Evolutionary conservation across 2,113 vertebrate genomes (phyloP).

Genomic region (Zosterops pallidus): DNA sequence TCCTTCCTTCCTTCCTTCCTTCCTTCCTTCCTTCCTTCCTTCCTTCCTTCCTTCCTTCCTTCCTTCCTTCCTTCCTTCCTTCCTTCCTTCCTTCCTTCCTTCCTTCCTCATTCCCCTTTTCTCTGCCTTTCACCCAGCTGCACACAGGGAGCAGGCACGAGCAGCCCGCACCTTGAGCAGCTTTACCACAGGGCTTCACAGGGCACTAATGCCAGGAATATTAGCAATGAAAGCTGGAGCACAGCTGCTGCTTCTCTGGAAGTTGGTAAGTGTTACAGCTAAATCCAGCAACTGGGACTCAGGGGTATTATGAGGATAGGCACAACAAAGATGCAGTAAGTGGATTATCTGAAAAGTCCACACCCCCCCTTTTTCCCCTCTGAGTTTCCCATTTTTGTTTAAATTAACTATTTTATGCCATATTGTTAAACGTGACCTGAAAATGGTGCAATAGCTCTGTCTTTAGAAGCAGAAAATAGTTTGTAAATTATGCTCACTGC

Average conservation of each 20-base stretch:
- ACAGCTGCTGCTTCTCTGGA: neutral
- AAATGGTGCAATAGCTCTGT: neutral
- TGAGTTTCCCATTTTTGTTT: neutral
- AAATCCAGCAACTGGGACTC: conserved; percentile 42
- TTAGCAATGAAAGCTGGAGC: neutral
- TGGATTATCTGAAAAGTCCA: conserved; percentile 35
- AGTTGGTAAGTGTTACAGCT: neutral
- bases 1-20: too few species aligned
- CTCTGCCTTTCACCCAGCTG: neutral
- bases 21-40: too few species aligned
- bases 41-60: neutral
- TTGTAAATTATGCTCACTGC: neutral
- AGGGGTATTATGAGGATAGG: conserved; percentile 22
- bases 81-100: too few species aligned
- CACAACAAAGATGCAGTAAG: conserved; percentile 48
- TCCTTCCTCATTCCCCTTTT: neutral
- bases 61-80: neutral
- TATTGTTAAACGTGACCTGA: neutral
- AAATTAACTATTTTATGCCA: neutral
- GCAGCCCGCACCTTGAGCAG: neutral
- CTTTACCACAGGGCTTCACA: neutral
- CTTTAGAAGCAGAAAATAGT: neutral
- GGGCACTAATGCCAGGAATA: neutral
- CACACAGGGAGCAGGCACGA: neutral
- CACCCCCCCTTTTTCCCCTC: neutral